Percentiles rank a stretch among this genome's conserved stretches.
These are phyloP conservation scores for Taxidea taxus DNA, from an alignment of 2,113 vertebrate species.

Conservation along the genomic window DNA sequence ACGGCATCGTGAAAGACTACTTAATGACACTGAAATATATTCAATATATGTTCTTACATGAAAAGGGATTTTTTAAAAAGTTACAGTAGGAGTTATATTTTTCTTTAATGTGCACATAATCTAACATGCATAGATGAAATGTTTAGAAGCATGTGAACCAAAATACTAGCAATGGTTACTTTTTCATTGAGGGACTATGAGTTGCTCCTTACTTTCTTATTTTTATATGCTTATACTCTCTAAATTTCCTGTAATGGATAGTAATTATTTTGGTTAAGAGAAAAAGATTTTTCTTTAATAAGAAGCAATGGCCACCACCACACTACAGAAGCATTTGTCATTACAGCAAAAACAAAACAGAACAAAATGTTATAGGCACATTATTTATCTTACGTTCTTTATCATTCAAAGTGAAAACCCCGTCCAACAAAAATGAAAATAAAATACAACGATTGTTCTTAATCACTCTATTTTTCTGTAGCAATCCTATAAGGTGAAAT, in stretches of 20 bases:
- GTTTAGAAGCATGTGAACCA: background rate
- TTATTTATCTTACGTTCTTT: background rate
- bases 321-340: background rate
- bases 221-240: background rate
- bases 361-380: background rate
- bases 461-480: conserved; percentile 8
- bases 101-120: background rate
- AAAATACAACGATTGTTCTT: background rate
- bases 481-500: conserved; percentile 1
- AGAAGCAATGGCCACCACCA: background rate
- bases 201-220: background rate
- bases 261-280: conserved; percentile 15
- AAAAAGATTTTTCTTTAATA: background rate
- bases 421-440: conserved; percentile 44
- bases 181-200: background rate
- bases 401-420: background rate
- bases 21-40: background rate
- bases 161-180: background rate
- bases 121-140: background rate
- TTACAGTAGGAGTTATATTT: background rate
- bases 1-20: background rate
- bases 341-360: background rate
- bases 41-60: background rate
- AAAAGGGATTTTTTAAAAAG: background rate
- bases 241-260: conserved; percentile 21